Conservation (phyloP, 2,888 invertebrate species). For the Pristionchus arcanus region DNA sequence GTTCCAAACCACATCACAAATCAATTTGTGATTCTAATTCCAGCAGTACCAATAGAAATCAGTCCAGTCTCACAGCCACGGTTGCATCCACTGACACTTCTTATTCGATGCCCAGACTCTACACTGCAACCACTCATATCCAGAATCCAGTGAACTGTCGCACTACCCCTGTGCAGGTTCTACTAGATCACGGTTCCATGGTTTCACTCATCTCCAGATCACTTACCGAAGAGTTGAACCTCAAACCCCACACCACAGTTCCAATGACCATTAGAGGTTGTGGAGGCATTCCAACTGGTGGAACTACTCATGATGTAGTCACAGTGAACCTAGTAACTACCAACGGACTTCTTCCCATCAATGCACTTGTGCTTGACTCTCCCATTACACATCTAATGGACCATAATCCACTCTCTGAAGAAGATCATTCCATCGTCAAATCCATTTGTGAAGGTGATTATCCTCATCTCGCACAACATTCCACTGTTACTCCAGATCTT, state of each 20-base stretch:
- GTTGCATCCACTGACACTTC: neutral
- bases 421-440: neutral
- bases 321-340: neutral
- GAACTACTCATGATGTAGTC: neutral
- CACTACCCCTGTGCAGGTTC: neutral
- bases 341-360: neutral
- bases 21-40: neutral
- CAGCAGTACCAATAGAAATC: neutral
- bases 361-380: neutral
- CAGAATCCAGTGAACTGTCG: neutral
- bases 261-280: neutral
- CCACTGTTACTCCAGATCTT: neutral
- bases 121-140: neutral
- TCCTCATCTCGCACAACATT: neutral
- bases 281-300: neutral
- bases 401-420: neutral
- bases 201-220: neutral
- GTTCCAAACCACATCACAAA: neutral
- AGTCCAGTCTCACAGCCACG: neutral
- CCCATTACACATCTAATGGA: neutral
- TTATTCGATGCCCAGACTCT: neutral
- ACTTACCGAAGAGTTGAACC: neutral
- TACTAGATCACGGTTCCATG: neutral
- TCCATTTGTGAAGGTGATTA: neutral
- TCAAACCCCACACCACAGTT: neutral